A percentile compares a stretch with the other conserved stretches of the same genome.
Conservation (phyloP, 2,113 vertebrate species). For the Bucco capensis region DNA sequence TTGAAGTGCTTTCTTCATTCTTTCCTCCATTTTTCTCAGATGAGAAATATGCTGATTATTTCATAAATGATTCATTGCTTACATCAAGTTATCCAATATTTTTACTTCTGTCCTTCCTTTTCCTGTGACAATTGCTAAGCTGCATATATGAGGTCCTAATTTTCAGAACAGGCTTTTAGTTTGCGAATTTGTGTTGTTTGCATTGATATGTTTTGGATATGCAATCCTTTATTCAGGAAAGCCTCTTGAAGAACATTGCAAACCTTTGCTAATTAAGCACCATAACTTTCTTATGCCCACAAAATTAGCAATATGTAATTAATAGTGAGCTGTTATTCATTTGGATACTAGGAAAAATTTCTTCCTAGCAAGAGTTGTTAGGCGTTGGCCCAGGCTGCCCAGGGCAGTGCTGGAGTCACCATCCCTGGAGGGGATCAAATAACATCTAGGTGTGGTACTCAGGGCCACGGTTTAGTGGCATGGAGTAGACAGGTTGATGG, state of each 20-base stretch:
- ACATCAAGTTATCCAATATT: background rate
- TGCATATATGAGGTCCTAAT: background rate
- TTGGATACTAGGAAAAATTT: too few species aligned
- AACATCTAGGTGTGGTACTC: too few species aligned
- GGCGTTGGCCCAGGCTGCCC: too few species aligned
- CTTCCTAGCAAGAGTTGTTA: too few species aligned
- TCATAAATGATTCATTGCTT: background rate
- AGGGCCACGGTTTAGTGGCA: too few species aligned
- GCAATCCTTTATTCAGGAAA: background rate
- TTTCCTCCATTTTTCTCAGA: background rate
- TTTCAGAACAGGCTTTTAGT: background rate
- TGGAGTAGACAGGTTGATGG: too few species aligned
- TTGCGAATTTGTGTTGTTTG: background rate
- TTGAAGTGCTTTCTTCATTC: background rate
- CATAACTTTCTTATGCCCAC: background rate
- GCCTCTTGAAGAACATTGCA: background rate
- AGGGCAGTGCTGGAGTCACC: too few species aligned
- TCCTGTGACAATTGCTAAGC: background rate
- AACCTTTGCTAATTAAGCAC: conserved; percentile 9
- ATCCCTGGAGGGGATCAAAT: too few species aligned
- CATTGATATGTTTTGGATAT: background rate
- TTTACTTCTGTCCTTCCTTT: background rate
- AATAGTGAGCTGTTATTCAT: background rate
- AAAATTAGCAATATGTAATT: conserved; percentile 17
- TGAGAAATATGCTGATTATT: background rate